Evolutionary conservation across 1,140 invertebrate genomes (phyloP).

Genomic region (Probaryconus sp.): DNA sequence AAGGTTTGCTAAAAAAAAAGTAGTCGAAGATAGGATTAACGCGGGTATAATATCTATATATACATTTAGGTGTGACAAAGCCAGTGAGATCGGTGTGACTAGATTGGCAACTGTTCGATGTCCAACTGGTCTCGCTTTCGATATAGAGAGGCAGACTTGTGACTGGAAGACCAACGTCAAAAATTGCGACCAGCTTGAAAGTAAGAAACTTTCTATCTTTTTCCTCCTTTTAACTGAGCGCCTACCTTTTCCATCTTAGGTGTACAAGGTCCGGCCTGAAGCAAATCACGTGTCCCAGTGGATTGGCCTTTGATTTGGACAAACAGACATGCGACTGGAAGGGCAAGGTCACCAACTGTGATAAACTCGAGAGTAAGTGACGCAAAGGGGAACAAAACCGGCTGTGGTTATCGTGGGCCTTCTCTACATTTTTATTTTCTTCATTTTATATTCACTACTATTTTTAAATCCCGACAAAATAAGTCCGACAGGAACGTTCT

Average conservation of each 20-base stretch:
- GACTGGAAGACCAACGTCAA: constrained; percentile 97
- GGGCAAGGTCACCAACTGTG: constrained; percentile 96
- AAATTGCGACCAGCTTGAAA: constrained; percentile 94
- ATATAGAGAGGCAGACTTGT: constrained; percentile 95
- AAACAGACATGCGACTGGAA: constrained; percentile 99
- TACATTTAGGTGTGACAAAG: constrained; percentile 90
- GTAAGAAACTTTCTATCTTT: constrained; percentile 82
- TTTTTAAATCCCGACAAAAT: not conserved
- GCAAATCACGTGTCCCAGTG: constrained; percentile 95
- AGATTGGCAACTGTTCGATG: constrained; percentile 92
- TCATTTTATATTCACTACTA: constrained; percentile 1
- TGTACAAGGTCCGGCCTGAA: constrained; percentile 95
- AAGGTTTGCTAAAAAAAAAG: not conserved
- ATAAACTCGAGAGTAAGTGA: constrained; percentile 96
- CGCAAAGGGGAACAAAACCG: constrained; percentile 69
- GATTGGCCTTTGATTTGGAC: constrained; percentile 96
- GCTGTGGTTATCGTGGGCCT: constrained; percentile 31
- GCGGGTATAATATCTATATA: constrained; percentile 21
- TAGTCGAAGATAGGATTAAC: constrained; percentile 18
- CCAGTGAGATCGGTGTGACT: constrained; percentile 89
- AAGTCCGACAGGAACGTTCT: no score
- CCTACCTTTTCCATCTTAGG: constrained; percentile 80
- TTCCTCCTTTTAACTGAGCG: constrained; percentile 65
- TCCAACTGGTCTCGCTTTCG: constrained; percentile 93
- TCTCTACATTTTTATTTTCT: constrained; percentile 19